Evolutionary conservation across 1,140 invertebrate species (phyloP).

Genomic region (Drosophila jambulina): DNA sequence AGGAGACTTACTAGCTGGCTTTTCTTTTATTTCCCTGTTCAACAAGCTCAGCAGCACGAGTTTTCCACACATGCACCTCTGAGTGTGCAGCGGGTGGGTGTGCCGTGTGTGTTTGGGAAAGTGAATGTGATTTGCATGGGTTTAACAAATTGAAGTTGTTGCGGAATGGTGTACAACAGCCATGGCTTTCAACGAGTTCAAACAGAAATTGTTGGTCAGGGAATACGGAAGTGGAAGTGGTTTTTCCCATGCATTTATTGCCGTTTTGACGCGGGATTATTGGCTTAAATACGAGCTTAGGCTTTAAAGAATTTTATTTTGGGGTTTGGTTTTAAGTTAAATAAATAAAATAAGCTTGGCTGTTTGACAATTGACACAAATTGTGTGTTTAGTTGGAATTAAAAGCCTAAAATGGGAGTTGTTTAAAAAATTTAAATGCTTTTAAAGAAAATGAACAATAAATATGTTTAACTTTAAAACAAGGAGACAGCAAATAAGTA

Average conservation of each 20-base stretch:
- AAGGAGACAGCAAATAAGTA: not conserved
- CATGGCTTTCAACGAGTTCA: slow-evolving; percentile 18
- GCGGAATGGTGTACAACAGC: slow-evolving; percentile 32
- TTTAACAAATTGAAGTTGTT: slow-evolving; percentile 60
- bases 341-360: not conserved
- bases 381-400: not conserved
- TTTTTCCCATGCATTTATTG: not conserved
- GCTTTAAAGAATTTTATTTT: not conserved
- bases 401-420: not conserved
- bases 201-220: slow-evolving; percentile 27
- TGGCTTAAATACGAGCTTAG: not conserved
- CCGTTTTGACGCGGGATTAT: not conserved
- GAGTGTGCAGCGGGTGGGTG: not conserved
- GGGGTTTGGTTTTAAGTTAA: not conserved
- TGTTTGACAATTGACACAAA: not conserved
- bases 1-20: slow-evolving; percentile 11
- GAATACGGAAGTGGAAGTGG: slow-evolving; percentile 21
- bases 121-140: slow-evolving; percentile 61
- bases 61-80: slow-evolving; percentile 19
- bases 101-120: slow-evolving; percentile 34
- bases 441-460: not conserved
- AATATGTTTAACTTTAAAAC: not conserved
- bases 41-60: slow-evolving; percentile 19
- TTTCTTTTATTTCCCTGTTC: slow-evolving; percentile 32
- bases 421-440: not conserved